phyloP scores from a whole-genome alignment of 1,140 invertebrate genomes.

The Linepithema humile region DNA sequence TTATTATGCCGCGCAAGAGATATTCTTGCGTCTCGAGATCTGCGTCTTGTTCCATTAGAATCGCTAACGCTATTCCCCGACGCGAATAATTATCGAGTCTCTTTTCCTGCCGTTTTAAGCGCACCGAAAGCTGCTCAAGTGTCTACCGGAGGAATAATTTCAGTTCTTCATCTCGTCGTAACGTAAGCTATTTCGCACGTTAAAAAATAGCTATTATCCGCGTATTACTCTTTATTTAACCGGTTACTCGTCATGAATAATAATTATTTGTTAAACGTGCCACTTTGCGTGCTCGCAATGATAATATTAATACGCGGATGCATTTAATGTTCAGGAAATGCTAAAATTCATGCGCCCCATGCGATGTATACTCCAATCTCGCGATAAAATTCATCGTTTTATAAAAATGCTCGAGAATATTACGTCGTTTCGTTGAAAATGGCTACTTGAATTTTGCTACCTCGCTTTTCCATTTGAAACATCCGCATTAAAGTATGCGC shows the following conservation, averaged over 20 bases:
- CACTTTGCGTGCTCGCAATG: background rate
- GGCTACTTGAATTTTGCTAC: conserved; percentile 13
- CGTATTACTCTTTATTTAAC: background rate
- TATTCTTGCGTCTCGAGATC: conserved; percentile 12
- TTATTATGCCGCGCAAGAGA: conserved; percentile 25
- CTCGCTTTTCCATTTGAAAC: conserved; percentile 30
- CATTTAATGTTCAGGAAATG: background rate
- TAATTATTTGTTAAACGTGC: background rate
- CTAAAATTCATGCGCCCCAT: background rate
- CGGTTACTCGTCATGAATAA: background rate
- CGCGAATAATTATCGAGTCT: conserved; percentile 31
- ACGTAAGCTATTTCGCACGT: background rate
- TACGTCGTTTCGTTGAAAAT: background rate
- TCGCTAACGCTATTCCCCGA: conserved; percentile 21
- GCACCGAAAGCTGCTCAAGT: background rate
- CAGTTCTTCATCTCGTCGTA: background rate
- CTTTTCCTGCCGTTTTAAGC: conserved; percentile 5
- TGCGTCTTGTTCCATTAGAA: conserved; percentile 42
- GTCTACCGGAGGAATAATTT: conserved; percentile 2
- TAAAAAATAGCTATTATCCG: background rate
- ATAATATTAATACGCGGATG: background rate
- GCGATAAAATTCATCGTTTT: background rate
- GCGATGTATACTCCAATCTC: background rate
- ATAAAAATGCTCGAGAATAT: conserved; percentile 12
- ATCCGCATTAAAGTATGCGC: conserved; percentile 13